phyloP scores from a whole-genome alignment of 2,797 vertebrate genomes.

The Neoniphon sammara region DNA sequence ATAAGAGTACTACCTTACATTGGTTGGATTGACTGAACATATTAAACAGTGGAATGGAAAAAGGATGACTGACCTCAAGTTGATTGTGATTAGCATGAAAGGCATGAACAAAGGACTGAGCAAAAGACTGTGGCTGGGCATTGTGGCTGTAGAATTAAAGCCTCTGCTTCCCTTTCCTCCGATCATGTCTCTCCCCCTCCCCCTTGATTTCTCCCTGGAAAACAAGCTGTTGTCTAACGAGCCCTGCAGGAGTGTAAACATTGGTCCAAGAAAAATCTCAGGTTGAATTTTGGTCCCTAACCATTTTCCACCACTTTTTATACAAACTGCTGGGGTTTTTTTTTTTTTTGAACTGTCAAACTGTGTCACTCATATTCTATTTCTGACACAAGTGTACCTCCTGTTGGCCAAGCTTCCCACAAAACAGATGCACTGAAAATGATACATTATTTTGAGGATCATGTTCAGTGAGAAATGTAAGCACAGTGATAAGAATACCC shows the following conservation, averaged over 20 bases:
- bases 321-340: background rate
- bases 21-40: slow-evolving; percentile 50
- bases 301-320: background rate
- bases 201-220: slow-evolving; percentile 16
- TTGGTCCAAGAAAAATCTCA: slow-evolving; percentile 27
- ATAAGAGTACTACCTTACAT: slow-evolving; percentile 48
- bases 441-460: background rate
- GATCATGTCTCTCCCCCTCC: slow-evolving; percentile 3
- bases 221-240: slow-evolving; percentile 27
- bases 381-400: slow-evolving; percentile 18
- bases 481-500: background rate
- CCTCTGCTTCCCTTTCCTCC: slow-evolving; percentile 22
- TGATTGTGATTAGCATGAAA: slow-evolving; percentile 7
- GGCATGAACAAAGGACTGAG: slow-evolving; percentile 25
- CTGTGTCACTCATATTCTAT: background rate
- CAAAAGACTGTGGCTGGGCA: background rate
- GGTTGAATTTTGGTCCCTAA: slow-evolving; percentile 3
- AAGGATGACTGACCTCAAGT: slow-evolving; percentile 18
- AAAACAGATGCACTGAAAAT: slow-evolving; percentile 28
- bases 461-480: slow-evolving; percentile 11
- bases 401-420: slow-evolving; percentile 18
- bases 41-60: slow-evolving; percentile 21
- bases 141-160: slow-evolving; percentile 34
- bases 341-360: slow-evolving; percentile 27
- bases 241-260: slow-evolving; percentile 28